These are phyloP conservation scores for Wiebesia pumilae DNA, from an alignment of 1,140 invertebrate genomes.

Conservation along the genomic window DNA sequence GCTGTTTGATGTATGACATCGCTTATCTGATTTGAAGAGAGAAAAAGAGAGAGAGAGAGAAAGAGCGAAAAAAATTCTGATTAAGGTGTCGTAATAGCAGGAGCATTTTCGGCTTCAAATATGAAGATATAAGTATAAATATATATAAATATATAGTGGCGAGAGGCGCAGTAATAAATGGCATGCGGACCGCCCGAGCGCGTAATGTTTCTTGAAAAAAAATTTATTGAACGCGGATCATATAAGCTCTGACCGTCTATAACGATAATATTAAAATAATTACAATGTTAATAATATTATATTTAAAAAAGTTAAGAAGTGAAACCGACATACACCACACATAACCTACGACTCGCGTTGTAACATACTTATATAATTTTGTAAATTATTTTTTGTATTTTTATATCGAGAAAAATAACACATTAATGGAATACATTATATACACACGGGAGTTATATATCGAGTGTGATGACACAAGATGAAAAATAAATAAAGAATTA, in stretches of 20 bases:
- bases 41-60: constrained; percentile 17
- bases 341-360: constrained; percentile 53
- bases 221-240: constrained; percentile 57
- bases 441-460: constrained; percentile 49
- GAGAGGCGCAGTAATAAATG: constrained; percentile 50
- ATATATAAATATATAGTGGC: constrained; percentile 40
- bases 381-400: constrained; percentile 64
- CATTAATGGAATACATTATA: constrained; percentile 54
- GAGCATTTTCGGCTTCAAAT: constrained; percentile 42
- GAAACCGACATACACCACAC: constrained; percentile 44
- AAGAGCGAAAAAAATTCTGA: constrained; percentile 27
- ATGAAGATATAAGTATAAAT: constrained; percentile 31
- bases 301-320: constrained; percentile 45
- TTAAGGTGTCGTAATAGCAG: constrained; percentile 11
- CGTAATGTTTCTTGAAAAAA: constrained; percentile 59
- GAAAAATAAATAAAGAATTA: constrained; percentile 52
- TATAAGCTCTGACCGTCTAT: constrained; percentile 48
- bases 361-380: constrained; percentile 59
- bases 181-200: constrained; percentile 54
- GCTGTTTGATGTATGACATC: neutral
- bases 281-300: constrained; percentile 51
- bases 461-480: constrained; percentile 49
- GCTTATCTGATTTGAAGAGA: constrained; percentile 14
- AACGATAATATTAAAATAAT: constrained; percentile 52
- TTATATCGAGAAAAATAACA: constrained; percentile 59